These are phyloP conservation scores for Linurgus olivaceus DNA, from an alignment of 2,797 vertebrate genomes.

Conservation along the genomic window DNA sequence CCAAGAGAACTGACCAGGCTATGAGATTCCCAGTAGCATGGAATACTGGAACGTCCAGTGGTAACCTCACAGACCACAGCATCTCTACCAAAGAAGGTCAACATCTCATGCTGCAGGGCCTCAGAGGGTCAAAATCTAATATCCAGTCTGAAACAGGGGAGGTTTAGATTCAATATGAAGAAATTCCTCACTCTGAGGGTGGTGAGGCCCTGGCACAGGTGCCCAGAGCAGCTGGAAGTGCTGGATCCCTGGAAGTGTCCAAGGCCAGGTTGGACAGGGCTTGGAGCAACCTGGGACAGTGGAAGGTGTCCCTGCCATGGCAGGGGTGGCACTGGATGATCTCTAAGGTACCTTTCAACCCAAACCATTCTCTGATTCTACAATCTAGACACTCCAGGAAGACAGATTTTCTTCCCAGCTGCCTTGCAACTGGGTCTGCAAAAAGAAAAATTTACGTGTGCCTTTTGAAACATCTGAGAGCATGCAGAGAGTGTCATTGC, in stretches of 20 bases:
- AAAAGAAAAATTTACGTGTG: fast-evolving
- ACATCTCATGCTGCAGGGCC: not conserved
- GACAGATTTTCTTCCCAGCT: not conserved
- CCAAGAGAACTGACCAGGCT: not conserved
- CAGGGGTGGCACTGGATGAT: fast-evolving
- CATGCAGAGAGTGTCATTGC: fast-evolving
- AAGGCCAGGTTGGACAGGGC: fast-evolving
- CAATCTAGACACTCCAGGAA: not conserved
- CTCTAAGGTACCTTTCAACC: not conserved
- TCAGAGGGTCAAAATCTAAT: not conserved
- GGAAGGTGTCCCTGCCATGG: not conserved
- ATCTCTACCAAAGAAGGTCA: not conserved
- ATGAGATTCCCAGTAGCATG: not conserved
- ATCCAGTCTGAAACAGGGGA: fast-evolving
- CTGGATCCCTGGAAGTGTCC: not conserved
- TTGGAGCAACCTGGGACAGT: fast-evolving
- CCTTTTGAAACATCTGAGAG: not conserved
- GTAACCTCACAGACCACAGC: not conserved
- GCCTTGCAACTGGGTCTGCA: not conserved
- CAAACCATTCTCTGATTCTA: too few species aligned
- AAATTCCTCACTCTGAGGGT: not conserved
- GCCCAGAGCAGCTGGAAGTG: not conserved
- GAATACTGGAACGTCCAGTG: not conserved
- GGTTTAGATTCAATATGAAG: not conserved
- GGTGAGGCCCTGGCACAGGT: fast-evolving